phyloP scores from a whole-genome alignment of 2,888 invertebrate genomes.

The Lasioglossum calceatum region DNA sequence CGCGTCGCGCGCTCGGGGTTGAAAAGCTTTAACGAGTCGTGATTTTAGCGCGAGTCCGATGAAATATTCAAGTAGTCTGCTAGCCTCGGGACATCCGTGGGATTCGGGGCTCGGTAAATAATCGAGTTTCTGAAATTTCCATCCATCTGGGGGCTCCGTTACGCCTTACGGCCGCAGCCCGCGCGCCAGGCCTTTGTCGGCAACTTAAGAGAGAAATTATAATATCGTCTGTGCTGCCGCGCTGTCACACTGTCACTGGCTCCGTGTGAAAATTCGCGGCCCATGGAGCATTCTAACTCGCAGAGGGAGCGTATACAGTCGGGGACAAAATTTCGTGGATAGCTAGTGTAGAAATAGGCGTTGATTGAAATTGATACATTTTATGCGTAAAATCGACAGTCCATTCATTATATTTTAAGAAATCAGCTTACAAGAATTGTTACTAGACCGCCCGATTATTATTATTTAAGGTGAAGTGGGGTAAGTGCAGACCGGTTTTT shows the following conservation, averaged over 20 bases:
- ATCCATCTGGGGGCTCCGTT: slow-evolving; percentile 43
- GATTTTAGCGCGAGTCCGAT: slow-evolving; percentile 15
- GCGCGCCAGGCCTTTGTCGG: slow-evolving; percentile 56
- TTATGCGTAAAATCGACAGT: neutral
- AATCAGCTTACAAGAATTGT: too few species aligned
- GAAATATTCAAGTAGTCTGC: slow-evolving; percentile 45
- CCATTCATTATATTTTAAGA: neutral
- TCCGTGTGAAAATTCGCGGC: neutral
- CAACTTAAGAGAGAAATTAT: slow-evolving; percentile 55
- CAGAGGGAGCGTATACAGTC: neutral
- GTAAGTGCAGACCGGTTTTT: too few species aligned
- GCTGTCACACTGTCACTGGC: neutral
- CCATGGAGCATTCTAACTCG: neutral
- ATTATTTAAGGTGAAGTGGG: too few species aligned
- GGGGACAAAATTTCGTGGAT: neutral
- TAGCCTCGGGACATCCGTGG: slow-evolving; percentile 29
- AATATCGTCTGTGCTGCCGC: slow-evolving; percentile 24
- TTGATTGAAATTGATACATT: neutral
- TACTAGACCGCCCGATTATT: too few species aligned
- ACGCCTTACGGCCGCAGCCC: slow-evolving; percentile 56
- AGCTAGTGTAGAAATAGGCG: neutral
- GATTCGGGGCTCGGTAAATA: slow-evolving; percentile 41
- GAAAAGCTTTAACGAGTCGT: slow-evolving; percentile 20
- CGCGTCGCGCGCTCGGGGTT: neutral
- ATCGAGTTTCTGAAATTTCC: slow-evolving; percentile 57